Evolutionary conservation across 2,797 vertebrate species (phyloP).

Genomic region (Channallabes apus): DNA sequence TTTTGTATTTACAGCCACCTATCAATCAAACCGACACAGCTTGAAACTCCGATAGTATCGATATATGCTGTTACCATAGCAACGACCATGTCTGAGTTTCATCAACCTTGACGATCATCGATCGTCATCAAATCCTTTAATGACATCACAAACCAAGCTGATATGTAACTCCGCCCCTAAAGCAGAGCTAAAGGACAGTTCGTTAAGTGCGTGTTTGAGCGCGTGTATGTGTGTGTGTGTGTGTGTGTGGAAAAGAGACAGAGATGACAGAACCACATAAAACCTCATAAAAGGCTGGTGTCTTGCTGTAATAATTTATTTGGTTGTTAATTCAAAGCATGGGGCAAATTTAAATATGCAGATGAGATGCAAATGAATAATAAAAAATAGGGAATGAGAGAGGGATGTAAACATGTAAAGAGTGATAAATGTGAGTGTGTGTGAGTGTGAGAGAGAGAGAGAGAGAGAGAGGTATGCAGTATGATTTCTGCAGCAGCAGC

Average conservation of each 20-base stretch:
- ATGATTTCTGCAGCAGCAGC: constrained; percentile 15
- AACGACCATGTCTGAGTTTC: not conserved
- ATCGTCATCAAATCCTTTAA: not conserved
- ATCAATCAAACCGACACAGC: not conserved
- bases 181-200: not conserved
- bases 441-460: constrained; percentile 17
- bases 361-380: constrained; percentile 5
- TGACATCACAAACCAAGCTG: not conserved
- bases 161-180: not conserved
- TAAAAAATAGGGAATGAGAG: not conserved
- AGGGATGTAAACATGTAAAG: not conserved
- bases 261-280: not conserved
- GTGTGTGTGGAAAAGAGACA: not conserved
- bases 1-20: not conserved
- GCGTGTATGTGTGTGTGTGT: not conserved
- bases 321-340: not conserved
- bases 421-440: constrained; percentile 8
- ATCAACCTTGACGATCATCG: not conserved
- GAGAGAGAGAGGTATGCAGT: constrained; percentile 13
- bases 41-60: not conserved
- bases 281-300: not conserved
- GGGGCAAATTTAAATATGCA: not conserved
- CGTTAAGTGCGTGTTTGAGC: not conserved
- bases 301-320: not conserved
- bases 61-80: not conserved